These are phyloP conservation scores for Idaea biselata DNA, from an alignment of 2,888 invertebrate species.

Conservation along the genomic window DNA sequence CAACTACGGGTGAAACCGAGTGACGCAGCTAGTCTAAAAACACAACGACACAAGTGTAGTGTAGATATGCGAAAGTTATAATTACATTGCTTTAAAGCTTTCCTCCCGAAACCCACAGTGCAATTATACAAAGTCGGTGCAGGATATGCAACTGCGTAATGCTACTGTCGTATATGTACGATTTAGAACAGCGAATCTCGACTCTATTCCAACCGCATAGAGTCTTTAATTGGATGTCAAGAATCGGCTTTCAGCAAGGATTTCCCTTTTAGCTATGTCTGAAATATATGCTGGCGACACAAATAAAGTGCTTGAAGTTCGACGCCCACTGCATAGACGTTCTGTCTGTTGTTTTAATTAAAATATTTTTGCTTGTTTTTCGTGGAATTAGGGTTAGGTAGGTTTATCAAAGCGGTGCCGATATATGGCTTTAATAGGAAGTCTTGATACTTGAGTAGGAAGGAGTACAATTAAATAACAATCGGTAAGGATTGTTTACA, in stretches of 20 bases:
- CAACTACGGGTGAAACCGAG: constrained; percentile 3
- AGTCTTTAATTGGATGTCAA: constrained; percentile 33
- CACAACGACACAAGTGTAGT: constrained; percentile 26
- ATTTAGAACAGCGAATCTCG: constrained; percentile 29
- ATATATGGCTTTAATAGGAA: background rate
- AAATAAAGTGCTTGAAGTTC: constrained; percentile 66
- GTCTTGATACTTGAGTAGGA: background rate
- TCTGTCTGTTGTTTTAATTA: constrained; percentile 67
- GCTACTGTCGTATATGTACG: constrained; percentile 37
- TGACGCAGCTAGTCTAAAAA: constrained; percentile 21
- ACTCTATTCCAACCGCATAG: constrained; percentile 32
- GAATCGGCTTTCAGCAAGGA: constrained; percentile 52
- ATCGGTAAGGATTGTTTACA: no score
- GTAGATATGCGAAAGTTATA: constrained; percentile 44
- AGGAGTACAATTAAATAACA: background rate
- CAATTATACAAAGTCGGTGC: constrained; percentile 68
- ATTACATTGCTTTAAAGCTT: constrained; percentile 46
- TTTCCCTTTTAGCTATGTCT: constrained; percentile 62
- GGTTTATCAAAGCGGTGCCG: background rate
- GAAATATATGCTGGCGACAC: constrained; percentile 60
- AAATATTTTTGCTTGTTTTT: constrained; percentile 34
- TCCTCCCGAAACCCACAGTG: constrained; percentile 47
- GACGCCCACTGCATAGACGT: constrained; percentile 61
- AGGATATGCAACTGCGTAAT: constrained; percentile 44
- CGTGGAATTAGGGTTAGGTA: background rate